Percentiles rank a stretch among this genome's conserved stretches.
Conservation (phyloP, 2,888 invertebrate genomes). For the Scaptomyza caliginosa region DNA sequence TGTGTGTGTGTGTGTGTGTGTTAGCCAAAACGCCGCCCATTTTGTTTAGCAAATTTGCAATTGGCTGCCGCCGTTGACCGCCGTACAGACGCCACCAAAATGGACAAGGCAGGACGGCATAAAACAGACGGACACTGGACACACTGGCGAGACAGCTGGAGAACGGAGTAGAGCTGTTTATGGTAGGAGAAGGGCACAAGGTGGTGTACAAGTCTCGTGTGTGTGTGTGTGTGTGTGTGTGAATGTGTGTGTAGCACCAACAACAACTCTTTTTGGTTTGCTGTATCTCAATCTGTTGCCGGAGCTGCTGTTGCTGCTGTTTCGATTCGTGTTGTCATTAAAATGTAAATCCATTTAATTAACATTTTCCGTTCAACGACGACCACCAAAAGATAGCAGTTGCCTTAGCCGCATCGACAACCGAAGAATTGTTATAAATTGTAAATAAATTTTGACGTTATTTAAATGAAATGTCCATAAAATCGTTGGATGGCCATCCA, state of each 20-base stretch:
- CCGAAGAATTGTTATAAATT: slow-evolving; percentile 72
- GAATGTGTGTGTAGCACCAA: slow-evolving; percentile 2
- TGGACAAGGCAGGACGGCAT: slow-evolving; percentile 10
- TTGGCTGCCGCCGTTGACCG: slow-evolving; percentile 64
- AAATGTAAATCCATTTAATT: slow-evolving; percentile 79
- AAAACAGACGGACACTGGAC: slow-evolving; percentile 14
- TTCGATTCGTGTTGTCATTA: slow-evolving; percentile 77
- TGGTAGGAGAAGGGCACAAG: not conserved
- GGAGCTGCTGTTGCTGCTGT: slow-evolving; percentile 21
- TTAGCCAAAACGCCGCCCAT: slow-evolving; percentile 72
- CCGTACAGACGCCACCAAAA: slow-evolving; percentile 42
- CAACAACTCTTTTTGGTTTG: slow-evolving; percentile 24
- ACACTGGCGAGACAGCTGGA: slow-evolving; percentile 22
- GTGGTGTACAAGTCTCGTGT: not conserved
- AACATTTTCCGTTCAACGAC: slow-evolving; percentile 66
- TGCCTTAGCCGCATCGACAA: slow-evolving; percentile 16
- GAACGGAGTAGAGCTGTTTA: slow-evolving; percentile 9
- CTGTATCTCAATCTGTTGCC: slow-evolving; percentile 71
- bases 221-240: slow-evolving; percentile 15
- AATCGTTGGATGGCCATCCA: slow-evolving; percentile 20
- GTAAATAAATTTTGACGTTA: slow-evolving; percentile 72
- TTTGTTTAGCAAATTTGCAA: slow-evolving; percentile 79
- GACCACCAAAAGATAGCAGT: slow-evolving; percentile 74
- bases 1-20: slow-evolving; percentile 16
- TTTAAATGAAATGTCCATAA: slow-evolving; percentile 61